A percentile compares a stretch with the other conserved stretches of the same genome.
Evolutionary conservation across 2,888 invertebrate genomes (phyloP).

Genomic region (Dryomyza anilis): DNA sequence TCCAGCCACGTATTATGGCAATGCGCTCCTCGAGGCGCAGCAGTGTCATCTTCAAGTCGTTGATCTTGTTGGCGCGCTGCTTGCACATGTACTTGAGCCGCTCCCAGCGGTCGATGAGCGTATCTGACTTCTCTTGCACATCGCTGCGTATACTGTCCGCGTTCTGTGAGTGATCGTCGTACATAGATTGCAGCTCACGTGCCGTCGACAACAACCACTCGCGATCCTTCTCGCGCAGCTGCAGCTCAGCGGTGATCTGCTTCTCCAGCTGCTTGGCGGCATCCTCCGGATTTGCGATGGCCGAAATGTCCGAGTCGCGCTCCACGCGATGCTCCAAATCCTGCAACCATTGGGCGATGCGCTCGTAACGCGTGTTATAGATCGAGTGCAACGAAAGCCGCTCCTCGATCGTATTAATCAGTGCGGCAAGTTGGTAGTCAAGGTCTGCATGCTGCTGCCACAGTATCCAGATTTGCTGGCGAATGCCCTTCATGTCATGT

Average conservation of each 20-base stretch:
- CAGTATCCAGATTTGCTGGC: slow-evolving; percentile 78
- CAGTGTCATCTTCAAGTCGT: slow-evolving; percentile 74
- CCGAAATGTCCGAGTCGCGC: slow-evolving; percentile 64
- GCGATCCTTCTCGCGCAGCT: slow-evolving; percentile 76
- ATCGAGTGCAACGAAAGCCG: slow-evolving; percentile 72
- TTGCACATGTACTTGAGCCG: slow-evolving; percentile 70
- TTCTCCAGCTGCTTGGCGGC: slow-evolving; percentile 73
- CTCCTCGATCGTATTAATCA: slow-evolving; percentile 76
- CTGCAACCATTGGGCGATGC: slow-evolving; percentile 74
- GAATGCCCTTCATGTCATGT: slow-evolving; percentile 79
- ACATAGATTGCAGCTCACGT: slow-evolving; percentile 66
- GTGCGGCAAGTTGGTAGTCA: slow-evolving; percentile 75
- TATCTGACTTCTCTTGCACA: slow-evolving; percentile 65
- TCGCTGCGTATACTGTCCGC: slow-evolving; percentile 66
- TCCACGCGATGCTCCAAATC: slow-evolving; percentile 72
- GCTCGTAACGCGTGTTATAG: slow-evolving; percentile 71
- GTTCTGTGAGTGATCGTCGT: slow-evolving; percentile 69
- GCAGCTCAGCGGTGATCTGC: slow-evolving; percentile 77
- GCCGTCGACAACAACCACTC: slow-evolving; percentile 78
- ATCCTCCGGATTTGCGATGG: slow-evolving; percentile 73
- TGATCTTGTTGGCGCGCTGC: slow-evolving; percentile 73
- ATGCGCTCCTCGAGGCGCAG: slow-evolving; percentile 73
- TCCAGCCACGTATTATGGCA: slow-evolving; percentile 73
- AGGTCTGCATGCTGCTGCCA: slow-evolving; percentile 82
- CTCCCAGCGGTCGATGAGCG: slow-evolving; percentile 73